Conservation (phyloP, 2,888 invertebrate species). For the Drosophila anceps region DNA sequence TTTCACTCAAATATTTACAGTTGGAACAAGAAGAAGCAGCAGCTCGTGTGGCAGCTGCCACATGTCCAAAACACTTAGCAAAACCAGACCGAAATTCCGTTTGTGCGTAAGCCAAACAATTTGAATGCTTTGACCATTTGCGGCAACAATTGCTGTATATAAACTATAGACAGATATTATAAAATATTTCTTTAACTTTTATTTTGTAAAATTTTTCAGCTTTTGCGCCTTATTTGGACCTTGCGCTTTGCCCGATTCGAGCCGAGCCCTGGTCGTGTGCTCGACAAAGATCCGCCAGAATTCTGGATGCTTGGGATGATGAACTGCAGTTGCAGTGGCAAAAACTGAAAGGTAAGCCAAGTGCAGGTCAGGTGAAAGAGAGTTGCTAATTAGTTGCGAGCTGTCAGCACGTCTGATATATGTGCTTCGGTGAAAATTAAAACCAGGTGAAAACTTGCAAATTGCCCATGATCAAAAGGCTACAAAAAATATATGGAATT, state of each 20-base stretch:
- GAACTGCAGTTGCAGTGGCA: constrained; percentile 82
- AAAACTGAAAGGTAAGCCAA: constrained; percentile 83
- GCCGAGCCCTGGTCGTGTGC: constrained; percentile 87
- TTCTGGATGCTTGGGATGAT: constrained; percentile 85
- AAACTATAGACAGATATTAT: neutral
- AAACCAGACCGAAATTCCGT: constrained; percentile 61
- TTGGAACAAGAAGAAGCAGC: constrained; percentile 40
- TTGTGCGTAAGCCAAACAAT: constrained; percentile 15
- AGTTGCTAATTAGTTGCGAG: constrained; percentile 37
- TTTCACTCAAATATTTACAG: constrained; percentile 77
- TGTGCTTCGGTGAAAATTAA: constrained; percentile 30
- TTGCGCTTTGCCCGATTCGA: constrained; percentile 87
- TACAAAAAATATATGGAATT: constrained; percentile 6
- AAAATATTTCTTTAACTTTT: neutral
- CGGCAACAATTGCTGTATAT: neutral
- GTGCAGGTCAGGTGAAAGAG: constrained; percentile 25
- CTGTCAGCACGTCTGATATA: constrained; percentile 26
- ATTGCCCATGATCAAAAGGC: constrained; percentile 7
- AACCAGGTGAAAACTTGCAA: constrained; percentile 57
- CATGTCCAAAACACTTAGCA: constrained; percentile 49
- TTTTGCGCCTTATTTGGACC: constrained; percentile 86
- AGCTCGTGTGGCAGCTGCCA: constrained; percentile 29
- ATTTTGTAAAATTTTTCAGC: constrained; percentile 62
- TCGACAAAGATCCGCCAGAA: constrained; percentile 86
- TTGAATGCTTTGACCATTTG: constrained; percentile 8